Percentiles rank a stretch among this genome's conserved stretches.
Conservation (phyloP, 2,113 vertebrate species). For the Alaudala cheleensis region DNA sequence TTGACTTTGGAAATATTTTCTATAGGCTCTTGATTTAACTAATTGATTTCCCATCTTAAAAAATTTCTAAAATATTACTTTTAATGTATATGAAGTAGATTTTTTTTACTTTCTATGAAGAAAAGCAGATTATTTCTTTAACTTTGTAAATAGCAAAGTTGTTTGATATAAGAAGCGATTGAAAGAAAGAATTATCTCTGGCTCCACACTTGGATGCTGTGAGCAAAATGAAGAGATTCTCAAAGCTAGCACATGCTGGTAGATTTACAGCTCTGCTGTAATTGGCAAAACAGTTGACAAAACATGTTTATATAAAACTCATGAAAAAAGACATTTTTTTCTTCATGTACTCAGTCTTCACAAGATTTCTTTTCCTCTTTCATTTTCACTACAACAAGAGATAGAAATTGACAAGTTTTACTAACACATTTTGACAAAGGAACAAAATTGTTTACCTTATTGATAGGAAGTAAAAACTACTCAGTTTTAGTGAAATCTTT, state of each 20-base stretch:
- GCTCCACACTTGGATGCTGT: background rate
- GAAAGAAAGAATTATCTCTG: background rate
- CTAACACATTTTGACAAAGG: background rate
- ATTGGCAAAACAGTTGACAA: slow-evolving; percentile 20
- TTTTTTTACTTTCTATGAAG: background rate
- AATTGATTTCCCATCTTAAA: background rate
- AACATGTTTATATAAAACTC: slow-evolving; percentile 3
- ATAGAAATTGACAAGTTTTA: background rate
- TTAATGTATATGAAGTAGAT: background rate
- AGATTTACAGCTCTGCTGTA: slow-evolving; percentile 16
- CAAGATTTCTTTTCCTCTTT: background rate
- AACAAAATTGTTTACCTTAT: background rate
- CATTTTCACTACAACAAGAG: background rate
- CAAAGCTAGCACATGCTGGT: slow-evolving; percentile 3
- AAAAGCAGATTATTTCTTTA: background rate
- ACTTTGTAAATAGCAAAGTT: background rate
- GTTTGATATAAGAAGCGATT: background rate
- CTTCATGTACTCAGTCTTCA: background rate
- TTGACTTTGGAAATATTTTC: background rate
- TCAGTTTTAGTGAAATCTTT: background rate
- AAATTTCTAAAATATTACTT: background rate
- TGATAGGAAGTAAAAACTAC: background rate
- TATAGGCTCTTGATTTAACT: background rate
- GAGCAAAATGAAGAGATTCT: slow-evolving; percentile 19
- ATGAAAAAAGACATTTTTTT: background rate